Evolutionary conservation across 1,140 invertebrate species (phyloP), one percentile per base, ranked within the genome.

Genomic region (Triops longicaudatus): DNA sequence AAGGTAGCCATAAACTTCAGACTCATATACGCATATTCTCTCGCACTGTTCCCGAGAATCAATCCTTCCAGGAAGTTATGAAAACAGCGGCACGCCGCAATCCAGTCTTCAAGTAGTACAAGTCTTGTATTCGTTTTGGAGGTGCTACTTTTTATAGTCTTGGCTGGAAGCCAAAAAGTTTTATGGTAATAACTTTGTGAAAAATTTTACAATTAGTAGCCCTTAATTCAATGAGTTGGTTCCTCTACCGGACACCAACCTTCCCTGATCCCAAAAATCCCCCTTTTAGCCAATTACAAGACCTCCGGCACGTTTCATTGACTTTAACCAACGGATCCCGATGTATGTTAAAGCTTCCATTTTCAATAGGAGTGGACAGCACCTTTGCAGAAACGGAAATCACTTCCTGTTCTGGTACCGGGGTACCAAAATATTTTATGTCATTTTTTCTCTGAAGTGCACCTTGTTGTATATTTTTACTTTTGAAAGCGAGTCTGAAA

Each of bases 321-420:
- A 17, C 26, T 79, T 44, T 76, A 42, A n/a, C n/a, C n/a, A n/a
- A n/a, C n/a, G n/a, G n/a, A n/a, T n/a, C n/a, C n/a, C n/a, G n/a
- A n/a, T n/a, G n/a, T n/a, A n/a, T n/a, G n/a, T n/a, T n/a, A n/a
- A n/a, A n/a, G n/a, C 22, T 37, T 27, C 80, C 81, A 78, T 82
- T 80, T 80, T 86, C 85, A 71, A 37, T 85, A 94, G 92, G 92
- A 81, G 92, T 94, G 11, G 92, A 94, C 82, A 92, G 93, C 81
- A 84, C 93, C 78, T 86, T 91, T 79, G 91, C 93, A 12, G 92
- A 84, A 91, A 93, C 81, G 91, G 92, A 7, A 91, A 94, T 82
- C 90, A 93, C 82, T 93, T 93, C 83, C 87, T 94, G 12, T 95
- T 94, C 84, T 95, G 93, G 93, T 95, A 93, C 84, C 31, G 94